Percentiles rank a stretch among this genome's conserved stretches.
Conservation (phyloP, 2,113 vertebrate genomes). For the Sula dactylatra region DNA sequence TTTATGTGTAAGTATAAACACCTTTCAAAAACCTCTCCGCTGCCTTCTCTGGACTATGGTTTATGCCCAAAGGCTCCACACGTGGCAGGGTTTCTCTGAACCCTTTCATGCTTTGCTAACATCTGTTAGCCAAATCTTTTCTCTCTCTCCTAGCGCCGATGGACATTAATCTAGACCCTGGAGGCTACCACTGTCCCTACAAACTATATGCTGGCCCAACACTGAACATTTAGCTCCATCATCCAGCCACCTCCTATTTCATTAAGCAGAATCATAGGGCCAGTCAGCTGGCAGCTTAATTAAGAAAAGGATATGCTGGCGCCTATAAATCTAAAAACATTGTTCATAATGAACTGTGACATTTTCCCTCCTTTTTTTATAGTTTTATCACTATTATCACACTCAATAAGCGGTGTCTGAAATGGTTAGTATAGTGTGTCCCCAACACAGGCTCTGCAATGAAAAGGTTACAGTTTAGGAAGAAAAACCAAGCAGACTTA, state of each 20-base stretch:
- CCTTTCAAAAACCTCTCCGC: not conserved
- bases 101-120: not conserved
- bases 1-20: not conserved
- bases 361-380: not conserved
- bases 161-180: not conserved
- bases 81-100: not conserved
- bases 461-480: not conserved
- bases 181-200: not conserved
- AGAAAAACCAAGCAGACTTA: not conserved
- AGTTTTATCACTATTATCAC: not conserved
- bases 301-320: not conserved
- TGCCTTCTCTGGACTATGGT: not conserved
- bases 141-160: not conserved
- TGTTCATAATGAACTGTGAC: not conserved
- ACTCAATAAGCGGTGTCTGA: not conserved
- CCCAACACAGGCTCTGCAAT: not conserved
- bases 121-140: not conserved
- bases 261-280: not conserved
- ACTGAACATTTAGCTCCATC: not conserved
- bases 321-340: not conserved
- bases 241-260: not conserved
- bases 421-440: not conserved
- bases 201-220: not conserved
- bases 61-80: not conserved
- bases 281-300: not conserved